Evolutionary conservation across 2,797 vertebrate species (phyloP).

Genomic region (Thaleichthys pacificus): DNA sequence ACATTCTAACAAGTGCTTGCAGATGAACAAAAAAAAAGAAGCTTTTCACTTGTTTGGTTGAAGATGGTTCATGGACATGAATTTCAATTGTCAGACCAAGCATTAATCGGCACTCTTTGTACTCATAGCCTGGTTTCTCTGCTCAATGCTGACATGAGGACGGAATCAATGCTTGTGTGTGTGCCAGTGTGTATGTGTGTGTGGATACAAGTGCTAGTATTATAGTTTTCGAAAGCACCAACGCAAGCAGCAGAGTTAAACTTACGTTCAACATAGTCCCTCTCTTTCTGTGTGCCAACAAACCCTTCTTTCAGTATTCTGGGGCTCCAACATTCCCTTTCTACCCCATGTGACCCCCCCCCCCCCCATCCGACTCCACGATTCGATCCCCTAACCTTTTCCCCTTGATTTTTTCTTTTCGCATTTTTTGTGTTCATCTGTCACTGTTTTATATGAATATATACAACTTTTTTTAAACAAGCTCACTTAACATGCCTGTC

Average conservation of each 20-base stretch:
- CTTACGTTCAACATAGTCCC: conserved; percentile 47
- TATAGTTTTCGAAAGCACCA: conserved; percentile 50
- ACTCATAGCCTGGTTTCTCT: conserved; percentile 20
- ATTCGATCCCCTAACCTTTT: conserved; percentile 14
- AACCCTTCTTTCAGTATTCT: conserved; percentile 5
- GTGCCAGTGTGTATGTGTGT: conserved; percentile 26
- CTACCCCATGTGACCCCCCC: conserved; percentile 14
- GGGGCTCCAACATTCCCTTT: conserved; percentile 57
- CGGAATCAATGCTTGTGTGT: conserved; percentile 14
- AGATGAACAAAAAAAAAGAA: conserved; percentile 43
- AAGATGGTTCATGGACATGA: background rate
- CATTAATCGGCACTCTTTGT: background rate
- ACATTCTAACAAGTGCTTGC: conserved; percentile 57
- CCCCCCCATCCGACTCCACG: conserved; percentile 19
- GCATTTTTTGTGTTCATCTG: conserved; percentile 43
- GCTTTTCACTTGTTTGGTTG: conserved; percentile 48
- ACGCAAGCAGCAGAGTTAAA: conserved; percentile 47
- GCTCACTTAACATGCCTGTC: conserved; percentile 49
- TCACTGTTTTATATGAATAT: conserved; percentile 61
- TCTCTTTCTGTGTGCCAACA: conserved; percentile 66
- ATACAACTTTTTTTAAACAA: conserved; percentile 55
- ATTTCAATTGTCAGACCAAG: conserved; percentile 2
- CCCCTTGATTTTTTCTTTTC: conserved; percentile 28
- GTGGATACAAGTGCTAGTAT: conserved; percentile 40
- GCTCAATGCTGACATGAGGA: conserved; percentile 23